Conservation (phyloP, 1,140 invertebrate genomes). For the Drosophila pseudoobscura region DNA sequence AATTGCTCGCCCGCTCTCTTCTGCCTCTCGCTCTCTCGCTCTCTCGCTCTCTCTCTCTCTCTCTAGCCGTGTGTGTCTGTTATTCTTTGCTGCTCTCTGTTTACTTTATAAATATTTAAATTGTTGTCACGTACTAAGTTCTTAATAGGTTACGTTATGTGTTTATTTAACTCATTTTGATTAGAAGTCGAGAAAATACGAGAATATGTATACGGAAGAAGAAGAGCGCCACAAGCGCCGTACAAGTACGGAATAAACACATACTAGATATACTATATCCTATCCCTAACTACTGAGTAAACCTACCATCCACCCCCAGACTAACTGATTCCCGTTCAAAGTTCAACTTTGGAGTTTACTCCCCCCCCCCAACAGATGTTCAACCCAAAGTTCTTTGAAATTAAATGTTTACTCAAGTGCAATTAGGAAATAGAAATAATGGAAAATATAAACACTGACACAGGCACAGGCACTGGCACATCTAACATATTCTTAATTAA, state of each 20-base stretch:
- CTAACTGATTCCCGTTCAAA: slow-evolving; percentile 39
- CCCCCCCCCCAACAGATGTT: slow-evolving; percentile 41
- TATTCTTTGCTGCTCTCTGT: slow-evolving; percentile 58
- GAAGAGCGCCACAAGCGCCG: slow-evolving; percentile 12
- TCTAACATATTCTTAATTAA: slow-evolving; percentile 21
- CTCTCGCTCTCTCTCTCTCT: slow-evolving; percentile 24
- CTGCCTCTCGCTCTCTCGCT: slow-evolving; percentile 22
- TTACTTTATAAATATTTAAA: slow-evolving; percentile 82
- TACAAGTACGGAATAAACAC: neutral
- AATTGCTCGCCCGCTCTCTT: slow-evolving; percentile 19
- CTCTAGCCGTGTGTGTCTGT: slow-evolving; percentile 6
- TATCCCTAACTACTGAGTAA: too few species aligned
- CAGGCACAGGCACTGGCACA: slow-evolving; percentile 9
- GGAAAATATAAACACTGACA: slow-evolving; percentile 18
- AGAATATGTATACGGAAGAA: slow-evolving; percentile 40
- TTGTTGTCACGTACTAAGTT: slow-evolving; percentile 82
- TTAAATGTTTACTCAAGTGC: slow-evolving; percentile 58
- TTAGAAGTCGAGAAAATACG: slow-evolving; percentile 67
- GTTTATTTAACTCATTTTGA: slow-evolving; percentile 82
- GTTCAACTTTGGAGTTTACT: slow-evolving; percentile 32
- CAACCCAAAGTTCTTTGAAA: slow-evolving; percentile 8
- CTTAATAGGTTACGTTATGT: slow-evolving; percentile 83
- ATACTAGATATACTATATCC: neutral
- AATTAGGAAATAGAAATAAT: slow-evolving; percentile 45
- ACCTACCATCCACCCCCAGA: neutral